These are phyloP conservation scores for Chouioia cunea DNA, from an alignment of 2,888 invertebrate species.

Conservation along the genomic window DNA sequence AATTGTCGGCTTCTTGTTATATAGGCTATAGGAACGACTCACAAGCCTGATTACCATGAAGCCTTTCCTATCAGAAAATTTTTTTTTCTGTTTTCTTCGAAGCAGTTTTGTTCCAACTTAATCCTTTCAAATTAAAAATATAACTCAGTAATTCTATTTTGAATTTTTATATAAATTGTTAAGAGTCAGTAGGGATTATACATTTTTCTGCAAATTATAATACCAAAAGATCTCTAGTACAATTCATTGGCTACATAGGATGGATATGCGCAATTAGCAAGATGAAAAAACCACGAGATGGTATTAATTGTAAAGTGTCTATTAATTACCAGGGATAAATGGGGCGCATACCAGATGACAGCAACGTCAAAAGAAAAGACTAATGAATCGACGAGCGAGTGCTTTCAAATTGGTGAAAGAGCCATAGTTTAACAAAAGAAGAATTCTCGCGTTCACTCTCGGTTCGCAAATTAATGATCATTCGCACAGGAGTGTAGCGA, in stretches of 20 bases:
- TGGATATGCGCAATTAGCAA: not conserved
- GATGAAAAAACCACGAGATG: slow-evolving; percentile 31
- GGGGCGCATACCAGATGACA: slow-evolving; percentile 36
- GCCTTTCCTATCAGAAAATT: no score
- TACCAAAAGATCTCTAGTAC: no score
- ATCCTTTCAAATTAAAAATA: no score
- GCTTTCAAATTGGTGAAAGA: not conserved
- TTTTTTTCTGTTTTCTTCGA: no score
- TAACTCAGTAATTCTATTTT: no score
- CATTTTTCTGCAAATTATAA: no score
- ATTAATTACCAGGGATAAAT: slow-evolving; percentile 50
- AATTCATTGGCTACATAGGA: no score
- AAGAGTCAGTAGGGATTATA: no score
- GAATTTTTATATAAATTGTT: no score
- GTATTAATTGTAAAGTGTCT: slow-evolving; percentile 47
- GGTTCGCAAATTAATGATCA: slow-evolving; percentile 38
- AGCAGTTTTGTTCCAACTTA: no score
- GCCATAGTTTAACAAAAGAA: slow-evolving; percentile 25
- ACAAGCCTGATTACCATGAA: no score
- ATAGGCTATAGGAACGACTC: no score
- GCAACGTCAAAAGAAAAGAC: slow-evolving; percentile 42
- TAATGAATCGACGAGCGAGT: slow-evolving; percentile 31
- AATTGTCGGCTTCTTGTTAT: slow-evolving; percentile 4
- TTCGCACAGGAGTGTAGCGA: not conserved
- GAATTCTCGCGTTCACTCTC: slow-evolving; percentile 2